Evolutionary conservation across 2,888 invertebrate species (phyloP), one percentile per base, ranked within the genome.

Genomic region (Leucozona laternaria): DNA sequence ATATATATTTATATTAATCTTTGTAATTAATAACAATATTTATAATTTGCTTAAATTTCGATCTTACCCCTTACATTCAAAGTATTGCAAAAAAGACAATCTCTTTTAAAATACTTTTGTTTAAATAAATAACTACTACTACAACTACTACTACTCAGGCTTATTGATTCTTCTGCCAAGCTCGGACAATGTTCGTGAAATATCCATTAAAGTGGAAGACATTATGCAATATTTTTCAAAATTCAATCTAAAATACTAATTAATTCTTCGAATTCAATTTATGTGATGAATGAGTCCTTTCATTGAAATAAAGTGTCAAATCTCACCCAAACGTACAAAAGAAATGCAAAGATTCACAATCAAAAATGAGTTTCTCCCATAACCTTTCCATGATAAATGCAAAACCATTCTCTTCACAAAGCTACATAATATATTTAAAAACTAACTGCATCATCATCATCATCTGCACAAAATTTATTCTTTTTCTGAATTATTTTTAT

Each of bases 281-380:
- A 55, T 55, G 55, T 77, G 76, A 85, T 72, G 84, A 79, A 85
- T 77, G 53, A 53, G 15, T 77, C 60, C 57, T 58, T 80, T 80
- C 55, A 78, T 31, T 72, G 62, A 28, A n/a, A 53, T 20, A 45
- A 22, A 40, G 34, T 15, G 17, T 17, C 34, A 40, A 55, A 34
- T 48, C 5, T 8, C 25, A 20, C 28, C 15, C 20, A 37, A 13
- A 13, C 34, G 57, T 1, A 17, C 10, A n/a, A 50, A 53, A 40
- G 17, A 60, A 25, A 15, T 58, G 15, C 22, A 48, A 22, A 45
- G 25, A 43, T 40, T n/a, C 28, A 13, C 15, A 25, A 15, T 58
- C n/a, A 45, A 53, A 72, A 75, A 45, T 64, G 31, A 31, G 50
- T 70, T 13, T 7, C 15, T 20, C 22, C 22, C 15, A 1, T 17